Conservation (phyloP, 2,888 invertebrate species). For the Agrotis clavis region DNA sequence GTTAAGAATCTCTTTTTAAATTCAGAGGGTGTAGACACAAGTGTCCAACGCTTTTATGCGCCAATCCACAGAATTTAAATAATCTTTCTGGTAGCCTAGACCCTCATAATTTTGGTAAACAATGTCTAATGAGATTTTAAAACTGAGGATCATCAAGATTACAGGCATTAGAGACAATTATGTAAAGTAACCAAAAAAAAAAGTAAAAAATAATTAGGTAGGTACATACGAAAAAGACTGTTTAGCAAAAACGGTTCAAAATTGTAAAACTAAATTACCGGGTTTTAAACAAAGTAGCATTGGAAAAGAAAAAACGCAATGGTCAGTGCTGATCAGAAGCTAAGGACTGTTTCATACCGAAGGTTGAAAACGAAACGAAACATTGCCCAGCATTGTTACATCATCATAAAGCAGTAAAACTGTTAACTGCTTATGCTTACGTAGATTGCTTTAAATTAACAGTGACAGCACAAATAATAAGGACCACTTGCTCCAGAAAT, state of each 20-base stretch:
- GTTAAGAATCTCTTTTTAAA: slow-evolving; percentile 4
- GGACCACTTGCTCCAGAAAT: neutral
- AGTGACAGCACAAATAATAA: neutral
- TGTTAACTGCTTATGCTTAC: slow-evolving; percentile 6
- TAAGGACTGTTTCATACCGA: slow-evolving; percentile 29
- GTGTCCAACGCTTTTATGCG: neutral
- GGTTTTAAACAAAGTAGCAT: neutral
- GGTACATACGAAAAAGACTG: slow-evolving; percentile 21
- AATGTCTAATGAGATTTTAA: neutral
- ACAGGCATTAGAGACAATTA: slow-evolving; percentile 28
- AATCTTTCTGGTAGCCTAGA: neutral
- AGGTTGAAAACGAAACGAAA: neutral
- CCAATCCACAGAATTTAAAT: neutral
- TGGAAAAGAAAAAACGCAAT: neutral
- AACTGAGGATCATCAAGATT: slow-evolving; percentile 1
- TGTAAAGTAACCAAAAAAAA: neutral
- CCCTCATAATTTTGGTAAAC: neutral
- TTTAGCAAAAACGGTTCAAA: slow-evolving; percentile 8
- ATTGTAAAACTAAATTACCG: neutral
- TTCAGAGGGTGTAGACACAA: neutral
- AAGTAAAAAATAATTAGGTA: slow-evolving; percentile 14
- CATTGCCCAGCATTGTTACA: slow-evolving; percentile 25
- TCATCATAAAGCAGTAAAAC: slow-evolving; percentile 29
- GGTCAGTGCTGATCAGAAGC: neutral
- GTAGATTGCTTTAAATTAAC: neutral